Base-by-base conservation (phyloP, 1,140 invertebrate species). In the Drosophila lini region DNA sequence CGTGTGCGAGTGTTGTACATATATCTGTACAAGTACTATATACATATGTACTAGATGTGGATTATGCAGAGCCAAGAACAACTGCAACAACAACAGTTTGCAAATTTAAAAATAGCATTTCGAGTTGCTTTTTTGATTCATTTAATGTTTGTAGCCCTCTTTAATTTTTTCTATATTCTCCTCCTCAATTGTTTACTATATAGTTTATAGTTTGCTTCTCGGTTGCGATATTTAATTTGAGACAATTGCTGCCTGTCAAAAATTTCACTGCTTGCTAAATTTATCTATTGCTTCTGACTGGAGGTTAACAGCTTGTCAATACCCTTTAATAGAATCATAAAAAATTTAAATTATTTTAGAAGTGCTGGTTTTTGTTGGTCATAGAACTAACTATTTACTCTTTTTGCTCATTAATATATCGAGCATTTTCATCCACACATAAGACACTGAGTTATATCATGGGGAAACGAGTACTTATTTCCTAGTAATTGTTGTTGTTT, bases 261-360 rank as follows among this genome's bases (percentile, higher is more conserved):
- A 67, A 36, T 19, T 42, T 31, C 25, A 19, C 60, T 32, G 19
- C 22, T 52, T 13, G 65, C 38, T 67, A 22, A 68, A 67, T 53
- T 68, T n/a, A 69, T 67, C 22, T 38, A 67, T 64, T 31, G 16
- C 28, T 50, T 22, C 19, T 32, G 9, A 31, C 16, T 59, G 19
- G 62, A 69, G 62, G 65, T 55, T 67, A 67, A 69, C 44, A 68
- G 65, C 62, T 67, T 69, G 65, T 55, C 61, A 69, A 55, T 69
- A 16, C 36, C 38, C 61, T n/a, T 6, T 15, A 64, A 61, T 34
- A 6, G 25, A 28, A 28, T 28, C 25, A 28, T 28, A 6, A 5
- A 5, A 28, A 6, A 28, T 28, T 28, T 28, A 28, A 5, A 28
- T 6, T 28, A 28, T 28, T 28, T 28, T 5, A 28, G 25, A 28